Evolutionary conservation across 2,113 vertebrate species (phyloP).

Genomic region (Regulus satrapa): DNA sequence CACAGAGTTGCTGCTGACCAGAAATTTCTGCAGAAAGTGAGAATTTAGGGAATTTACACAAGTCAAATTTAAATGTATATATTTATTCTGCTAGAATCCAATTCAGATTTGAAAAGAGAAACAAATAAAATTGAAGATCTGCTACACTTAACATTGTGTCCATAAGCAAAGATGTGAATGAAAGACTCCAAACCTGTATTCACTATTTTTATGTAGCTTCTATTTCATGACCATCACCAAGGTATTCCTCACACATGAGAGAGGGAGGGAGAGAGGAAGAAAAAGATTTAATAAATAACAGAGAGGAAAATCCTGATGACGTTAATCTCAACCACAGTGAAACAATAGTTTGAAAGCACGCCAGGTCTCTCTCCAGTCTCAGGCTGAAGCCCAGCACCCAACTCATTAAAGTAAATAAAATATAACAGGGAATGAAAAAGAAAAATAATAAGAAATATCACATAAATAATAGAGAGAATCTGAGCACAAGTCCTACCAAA

Average conservation of each 20-base stretch:
- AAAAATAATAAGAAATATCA: slow-evolving; percentile 25
- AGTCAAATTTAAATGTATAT: not conserved
- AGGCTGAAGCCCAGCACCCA: not conserved
- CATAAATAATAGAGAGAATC: slow-evolving; percentile 44
- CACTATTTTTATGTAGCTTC: not conserved
- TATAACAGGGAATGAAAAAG: slow-evolving; percentile 32
- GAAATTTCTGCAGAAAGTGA: not conserved
- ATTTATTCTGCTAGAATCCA: not conserved
- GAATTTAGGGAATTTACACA: not conserved
- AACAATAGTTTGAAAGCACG: not conserved
- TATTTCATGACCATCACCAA: not conserved
- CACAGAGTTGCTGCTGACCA: not conserved
- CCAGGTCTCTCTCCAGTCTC: not conserved
- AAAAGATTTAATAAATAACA: slow-evolving; percentile 45
- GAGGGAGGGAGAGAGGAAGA: not conserved
- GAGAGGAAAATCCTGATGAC: slow-evolving; percentile 10
- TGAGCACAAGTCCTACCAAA: slow-evolving; percentile 44
- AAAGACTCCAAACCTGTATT: not conserved
- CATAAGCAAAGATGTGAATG: not conserved
- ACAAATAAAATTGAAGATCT: not conserved
- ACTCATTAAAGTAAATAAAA: slow-evolving; percentile 47
- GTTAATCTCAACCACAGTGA: slow-evolving; percentile 19
- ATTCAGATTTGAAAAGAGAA: not conserved
- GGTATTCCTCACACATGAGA: not conserved
- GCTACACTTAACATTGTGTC: not conserved